phyloP scores from a whole-genome alignment of 2,888 invertebrate species.

The Dolichomitus sp. region DNA sequence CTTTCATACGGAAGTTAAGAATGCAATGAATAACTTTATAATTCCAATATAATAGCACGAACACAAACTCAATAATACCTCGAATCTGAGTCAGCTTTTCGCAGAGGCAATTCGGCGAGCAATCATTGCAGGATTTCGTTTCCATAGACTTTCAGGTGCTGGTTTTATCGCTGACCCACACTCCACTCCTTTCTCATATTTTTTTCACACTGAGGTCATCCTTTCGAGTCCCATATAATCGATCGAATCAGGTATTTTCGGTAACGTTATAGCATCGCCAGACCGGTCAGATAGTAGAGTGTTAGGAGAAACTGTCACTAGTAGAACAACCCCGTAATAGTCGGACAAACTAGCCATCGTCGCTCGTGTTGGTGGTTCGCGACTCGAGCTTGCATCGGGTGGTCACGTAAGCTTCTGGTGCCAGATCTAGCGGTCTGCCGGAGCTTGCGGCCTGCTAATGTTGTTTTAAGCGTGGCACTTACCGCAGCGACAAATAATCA shows the following conservation, averaged over 20 bases:
- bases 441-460: constrained; percentile 81
- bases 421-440: constrained; percentile 71
- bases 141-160: background rate
- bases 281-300: constrained; percentile 16
- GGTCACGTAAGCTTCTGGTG: constrained; percentile 70
- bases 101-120: constrained; percentile 4
- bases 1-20: too few species aligned
- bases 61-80: background rate
- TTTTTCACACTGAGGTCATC: background rate
- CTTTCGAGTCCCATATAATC: constrained; percentile 4
- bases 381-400: constrained; percentile 37
- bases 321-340: constrained; percentile 8
- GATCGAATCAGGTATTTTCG: constrained; percentile 27
- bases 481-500: constrained; percentile 83
- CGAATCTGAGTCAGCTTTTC: background rate
- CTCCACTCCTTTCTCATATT: background rate
- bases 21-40: background rate
- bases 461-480: constrained; percentile 83
- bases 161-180: constrained; percentile 17
- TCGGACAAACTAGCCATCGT: constrained; percentile 26
- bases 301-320: background rate
- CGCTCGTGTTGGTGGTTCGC: constrained; percentile 23
- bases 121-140: background rate
- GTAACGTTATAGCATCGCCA: constrained; percentile 19
- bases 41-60: background rate